Evolutionary conservation across 2,888 invertebrate genomes (phyloP).

Genomic region (Cataglyphis albicans): DNA sequence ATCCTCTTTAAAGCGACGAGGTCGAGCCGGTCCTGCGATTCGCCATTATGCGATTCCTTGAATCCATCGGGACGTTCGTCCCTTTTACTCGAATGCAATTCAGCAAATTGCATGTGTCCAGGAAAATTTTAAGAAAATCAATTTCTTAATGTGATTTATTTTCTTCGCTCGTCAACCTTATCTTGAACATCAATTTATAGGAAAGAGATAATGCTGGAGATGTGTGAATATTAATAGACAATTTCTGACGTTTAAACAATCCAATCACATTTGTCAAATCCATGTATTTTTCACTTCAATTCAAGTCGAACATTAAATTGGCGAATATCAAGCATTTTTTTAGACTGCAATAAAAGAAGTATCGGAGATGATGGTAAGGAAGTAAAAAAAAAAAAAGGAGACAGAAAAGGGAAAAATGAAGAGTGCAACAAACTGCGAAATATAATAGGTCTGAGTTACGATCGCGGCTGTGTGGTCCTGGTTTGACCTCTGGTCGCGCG

Average conservation of each 20-base stretch:
- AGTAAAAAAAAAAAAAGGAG: background rate
- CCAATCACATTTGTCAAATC: background rate
- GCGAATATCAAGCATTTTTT: background rate
- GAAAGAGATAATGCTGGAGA: background rate
- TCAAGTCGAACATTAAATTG: slow-evolving; percentile 1
- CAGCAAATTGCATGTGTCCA: background rate
- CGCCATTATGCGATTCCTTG: slow-evolving; percentile 74
- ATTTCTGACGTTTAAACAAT: background rate
- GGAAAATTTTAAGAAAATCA: background rate
- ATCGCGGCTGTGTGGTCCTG: slow-evolving; percentile 76
- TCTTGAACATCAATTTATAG: background rate
- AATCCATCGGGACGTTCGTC: slow-evolving; percentile 71
- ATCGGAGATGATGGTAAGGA: slow-evolving; percentile 39
- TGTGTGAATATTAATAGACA: background rate
- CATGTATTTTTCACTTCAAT: background rate
- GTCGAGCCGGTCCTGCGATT: slow-evolving; percentile 65
- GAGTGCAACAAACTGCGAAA: slow-evolving; percentile 65
- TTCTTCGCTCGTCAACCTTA: background rate
- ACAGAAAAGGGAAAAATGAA: slow-evolving; percentile 2
- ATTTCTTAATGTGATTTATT: background rate
- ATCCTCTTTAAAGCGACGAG: slow-evolving; percentile 75
- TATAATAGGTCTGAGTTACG: slow-evolving; percentile 79
- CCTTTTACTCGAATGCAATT: slow-evolving; percentile 38
- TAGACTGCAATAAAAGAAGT: background rate
- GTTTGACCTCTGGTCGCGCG: slow-evolving; percentile 70